Percentiles rank a stretch among this genome's conserved stretches.
Conservation (phyloP, 2,888 invertebrate species). For the Drosophila niveifrons region DNA sequence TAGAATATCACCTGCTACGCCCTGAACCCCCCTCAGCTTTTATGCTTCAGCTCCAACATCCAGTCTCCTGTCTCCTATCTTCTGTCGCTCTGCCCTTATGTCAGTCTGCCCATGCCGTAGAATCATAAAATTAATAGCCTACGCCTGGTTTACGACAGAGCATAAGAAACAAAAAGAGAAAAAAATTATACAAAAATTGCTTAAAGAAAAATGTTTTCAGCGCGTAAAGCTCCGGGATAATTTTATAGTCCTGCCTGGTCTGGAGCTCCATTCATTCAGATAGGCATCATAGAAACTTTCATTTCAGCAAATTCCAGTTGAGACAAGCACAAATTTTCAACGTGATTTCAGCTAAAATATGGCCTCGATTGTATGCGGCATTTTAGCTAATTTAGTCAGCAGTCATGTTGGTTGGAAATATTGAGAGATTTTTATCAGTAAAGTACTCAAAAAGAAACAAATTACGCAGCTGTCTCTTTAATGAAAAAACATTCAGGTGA, state of each 20-base stretch:
- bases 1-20: slow-evolving; percentile 45
- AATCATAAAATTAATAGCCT: slow-evolving; percentile 79
- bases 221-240: slow-evolving; percentile 50
- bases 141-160: slow-evolving; percentile 73
- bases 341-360: slow-evolving; percentile 71
- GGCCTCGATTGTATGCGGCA: slow-evolving; percentile 45
- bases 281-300: slow-evolving; percentile 65
- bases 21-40: not conserved
- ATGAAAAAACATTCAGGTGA: slow-evolving; percentile 1
- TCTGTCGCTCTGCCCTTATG: slow-evolving; percentile 37
- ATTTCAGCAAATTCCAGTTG: slow-evolving; percentile 53
- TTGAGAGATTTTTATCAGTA: too few relatives aligned
- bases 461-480: slow-evolving; percentile 13
- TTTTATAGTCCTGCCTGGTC: slow-evolving; percentile 57
- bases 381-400: slow-evolving; percentile 70
- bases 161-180: slow-evolving; percentile 15
- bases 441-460: not conserved
- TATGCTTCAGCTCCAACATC: not conserved
- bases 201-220: slow-evolving; percentile 24
- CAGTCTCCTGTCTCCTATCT: slow-evolving; percentile 8
- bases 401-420: not conserved
- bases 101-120: slow-evolving; percentile 53
- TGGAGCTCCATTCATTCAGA: slow-evolving; percentile 39
- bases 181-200: slow-evolving; percentile 60
- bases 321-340: slow-evolving; percentile 47